Percentiles rank a stretch among this genome's conserved stretches.
These are phyloP conservation scores for Aurelia sp. DNA, from an alignment of 30 jellyfish, hydroid and myxozoan species.

Conservation along the genomic window DNA sequence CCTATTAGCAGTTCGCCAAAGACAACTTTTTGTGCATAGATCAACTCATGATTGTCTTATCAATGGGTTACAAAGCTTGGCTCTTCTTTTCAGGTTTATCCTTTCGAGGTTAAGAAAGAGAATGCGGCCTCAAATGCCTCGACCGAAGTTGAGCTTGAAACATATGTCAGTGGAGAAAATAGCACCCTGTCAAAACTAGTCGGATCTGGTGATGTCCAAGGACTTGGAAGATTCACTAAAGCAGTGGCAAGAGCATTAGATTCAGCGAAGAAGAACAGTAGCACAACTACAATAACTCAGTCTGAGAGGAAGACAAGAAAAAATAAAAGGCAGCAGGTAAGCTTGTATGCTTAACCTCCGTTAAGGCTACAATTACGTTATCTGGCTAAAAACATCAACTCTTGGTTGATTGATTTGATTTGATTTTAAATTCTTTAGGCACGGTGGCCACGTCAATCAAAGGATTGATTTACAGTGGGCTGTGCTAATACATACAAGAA, in stretches of 20 bases:
- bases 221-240: slow-evolving; percentile 20
- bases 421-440: too few species aligned
- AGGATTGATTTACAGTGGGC: too few species aligned
- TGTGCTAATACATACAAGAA: too few species aligned
- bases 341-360: too few species aligned
- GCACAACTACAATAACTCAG: background rate
- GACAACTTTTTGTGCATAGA: too few species aligned
- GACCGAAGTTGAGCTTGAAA: slow-evolving; percentile 19
- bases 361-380: too few species aligned
- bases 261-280: slow-evolving; percentile 15
- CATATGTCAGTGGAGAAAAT: slow-evolving; percentile 28
- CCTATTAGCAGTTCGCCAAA: too few species aligned
- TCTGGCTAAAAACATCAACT: too few species aligned
- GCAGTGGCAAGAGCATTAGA: slow-evolving; percentile 26
- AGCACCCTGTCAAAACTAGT: slow-evolving; percentile 19
- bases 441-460: too few species aligned
- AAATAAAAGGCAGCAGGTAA: slow-evolving; percentile 1
- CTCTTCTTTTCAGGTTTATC: background rate
- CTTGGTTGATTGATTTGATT: too few species aligned
- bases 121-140: background rate
- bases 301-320: slow-evolving; percentile 1
- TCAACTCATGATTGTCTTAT: too few species aligned
- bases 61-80: background rate
- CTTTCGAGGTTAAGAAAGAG: too few species aligned
- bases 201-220: slow-evolving; percentile 36